Evolutionary conservation across 2,797 vertebrate species (phyloP).

Genomic region (Sebastes oblongus): DNA sequence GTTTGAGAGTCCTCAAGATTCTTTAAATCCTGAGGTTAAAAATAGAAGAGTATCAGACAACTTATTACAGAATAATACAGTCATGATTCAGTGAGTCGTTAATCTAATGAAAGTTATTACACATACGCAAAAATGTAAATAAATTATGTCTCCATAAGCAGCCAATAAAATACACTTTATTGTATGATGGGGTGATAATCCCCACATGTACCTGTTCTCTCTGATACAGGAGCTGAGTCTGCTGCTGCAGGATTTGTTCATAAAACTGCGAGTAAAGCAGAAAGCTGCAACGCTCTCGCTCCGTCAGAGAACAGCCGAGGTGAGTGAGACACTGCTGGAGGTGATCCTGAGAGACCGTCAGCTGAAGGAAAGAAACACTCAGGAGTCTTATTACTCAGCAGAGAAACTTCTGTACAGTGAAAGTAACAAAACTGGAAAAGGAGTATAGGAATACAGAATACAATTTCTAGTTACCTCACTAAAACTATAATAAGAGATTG

Average conservation of each 20-base stretch:
- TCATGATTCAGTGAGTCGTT: background rate
- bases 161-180: background rate
- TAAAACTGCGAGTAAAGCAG: conserved; percentile 83
- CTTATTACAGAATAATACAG: background rate
- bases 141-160: background rate
- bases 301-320: conserved; percentile 77
- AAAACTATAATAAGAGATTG: background rate
- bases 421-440: accelerated
- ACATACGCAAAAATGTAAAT: background rate
- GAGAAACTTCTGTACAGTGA: background rate
- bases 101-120: background rate
- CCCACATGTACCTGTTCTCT: conserved; percentile 72
- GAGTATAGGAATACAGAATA: background rate
- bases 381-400: background rate
- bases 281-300: conserved; percentile 78
- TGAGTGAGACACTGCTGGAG: conserved; percentile 77
- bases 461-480: background rate
- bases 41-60: background rate
- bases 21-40: conserved; percentile 64
- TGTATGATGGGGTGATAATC: background rate
- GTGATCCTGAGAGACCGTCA: conserved; percentile 70
- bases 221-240: conserved; percentile 70
- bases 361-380: conserved; percentile 49
- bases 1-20: conserved; percentile 31
- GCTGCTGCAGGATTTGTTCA: conserved; percentile 80